Evolutionary conservation across 2,888 invertebrate species (phyloP).

Genomic region (Chaetoderma sp.): DNA sequence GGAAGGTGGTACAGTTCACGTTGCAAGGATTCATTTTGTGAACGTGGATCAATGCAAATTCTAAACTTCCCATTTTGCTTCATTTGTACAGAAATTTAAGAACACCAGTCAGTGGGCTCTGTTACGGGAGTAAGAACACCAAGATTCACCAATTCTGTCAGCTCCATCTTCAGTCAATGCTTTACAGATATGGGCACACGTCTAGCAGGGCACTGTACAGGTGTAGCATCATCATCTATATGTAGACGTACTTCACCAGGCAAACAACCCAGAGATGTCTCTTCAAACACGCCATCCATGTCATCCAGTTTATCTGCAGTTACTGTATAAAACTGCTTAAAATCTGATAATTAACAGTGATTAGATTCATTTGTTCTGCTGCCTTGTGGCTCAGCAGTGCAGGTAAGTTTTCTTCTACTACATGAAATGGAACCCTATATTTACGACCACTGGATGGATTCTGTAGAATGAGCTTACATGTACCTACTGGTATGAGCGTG

Average conservation of each 20-base stretch:
- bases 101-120: conserved; percentile 31
- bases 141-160: conserved; percentile 2
- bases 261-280: background rate
- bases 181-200: conserved; percentile 1
- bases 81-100: conserved; percentile 9
- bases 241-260: conserved; percentile 3
- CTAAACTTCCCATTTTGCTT: conserved; percentile 24
- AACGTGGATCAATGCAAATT: conserved; percentile 28
- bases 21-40: conserved; percentile 21
- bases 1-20: conserved; percentile 26
- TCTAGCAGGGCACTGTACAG: conserved; percentile 2
- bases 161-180: conserved; percentile 15
- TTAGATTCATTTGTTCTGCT: background rate
- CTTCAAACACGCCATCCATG: too few relatives aligned
- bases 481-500: background rate
- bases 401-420: conserved; percentile 1
- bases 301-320: background rate
- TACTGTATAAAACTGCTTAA: background rate
- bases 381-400: background rate
- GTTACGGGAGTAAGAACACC: conserved; percentile 18
- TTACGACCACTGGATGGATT: background rate
- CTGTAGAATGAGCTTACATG: background rate
- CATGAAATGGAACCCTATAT: background rate
- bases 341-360: conserved; percentile 9
- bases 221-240: background rate